Evolutionary conservation across 1,140 invertebrate genomes (phyloP).

Genomic region (Zophobas morio): DNA sequence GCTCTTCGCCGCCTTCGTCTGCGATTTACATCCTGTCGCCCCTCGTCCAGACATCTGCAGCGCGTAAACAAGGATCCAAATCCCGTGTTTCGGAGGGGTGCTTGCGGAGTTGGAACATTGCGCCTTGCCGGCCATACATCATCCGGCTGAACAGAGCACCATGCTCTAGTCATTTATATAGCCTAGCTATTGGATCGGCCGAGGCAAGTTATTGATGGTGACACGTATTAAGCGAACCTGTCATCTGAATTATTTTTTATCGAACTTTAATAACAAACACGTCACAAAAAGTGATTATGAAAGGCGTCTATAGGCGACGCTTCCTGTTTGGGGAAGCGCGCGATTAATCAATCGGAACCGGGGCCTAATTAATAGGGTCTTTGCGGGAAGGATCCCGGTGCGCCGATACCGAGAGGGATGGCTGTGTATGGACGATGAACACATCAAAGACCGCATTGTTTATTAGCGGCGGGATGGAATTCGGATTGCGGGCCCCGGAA

Average conservation of each 20-base stretch:
- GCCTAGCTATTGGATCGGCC: slow-evolving; percentile 48
- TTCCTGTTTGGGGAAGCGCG: slow-evolving; percentile 25
- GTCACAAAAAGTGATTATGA: slow-evolving; percentile 54
- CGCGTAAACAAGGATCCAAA: slow-evolving; percentile 34
- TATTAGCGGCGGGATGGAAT: neutral
- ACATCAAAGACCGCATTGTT: slow-evolving; percentile 1
- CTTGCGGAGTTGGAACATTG: slow-evolving; percentile 37
- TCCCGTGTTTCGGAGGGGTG: slow-evolving; percentile 27
- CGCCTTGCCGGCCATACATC: slow-evolving; percentile 56
- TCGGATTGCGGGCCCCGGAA: no score
- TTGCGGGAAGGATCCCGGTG: neutral
- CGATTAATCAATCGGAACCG: slow-evolving; percentile 22
- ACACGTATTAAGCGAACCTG: slow-evolving; percentile 62
- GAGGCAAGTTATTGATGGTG: slow-evolving; percentile 62
- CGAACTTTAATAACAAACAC: slow-evolving; percentile 60
- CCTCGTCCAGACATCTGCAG: slow-evolving; percentile 29
- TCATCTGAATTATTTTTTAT: slow-evolving; percentile 62
- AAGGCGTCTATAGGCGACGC: slow-evolving; percentile 37
- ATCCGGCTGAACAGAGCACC: slow-evolving; percentile 49
- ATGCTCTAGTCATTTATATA: slow-evolving; percentile 58
- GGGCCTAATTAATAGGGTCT: slow-evolving; percentile 9
- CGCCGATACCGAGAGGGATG: neutral
- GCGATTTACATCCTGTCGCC: slow-evolving; percentile 38
- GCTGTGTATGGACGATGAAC: neutral
- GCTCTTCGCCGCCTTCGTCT: slow-evolving; percentile 12